These are phyloP conservation scores for Papilio dardanus DNA, from an alignment of 1,140 invertebrate species.

Conservation along the genomic window DNA sequence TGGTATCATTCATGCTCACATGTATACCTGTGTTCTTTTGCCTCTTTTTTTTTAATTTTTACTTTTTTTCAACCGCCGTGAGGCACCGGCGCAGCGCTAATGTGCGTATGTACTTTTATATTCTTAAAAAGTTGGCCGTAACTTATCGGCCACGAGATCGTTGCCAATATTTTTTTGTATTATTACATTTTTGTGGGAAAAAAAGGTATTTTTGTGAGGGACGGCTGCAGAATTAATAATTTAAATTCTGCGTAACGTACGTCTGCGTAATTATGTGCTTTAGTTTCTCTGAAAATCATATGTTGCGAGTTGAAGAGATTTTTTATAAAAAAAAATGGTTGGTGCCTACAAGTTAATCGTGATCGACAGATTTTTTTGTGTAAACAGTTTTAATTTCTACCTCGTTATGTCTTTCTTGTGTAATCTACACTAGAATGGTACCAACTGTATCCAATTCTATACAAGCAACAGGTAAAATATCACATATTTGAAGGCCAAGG, in stretches of 20 bases:
- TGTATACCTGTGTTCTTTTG: conserved; percentile 54
- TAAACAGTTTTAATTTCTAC: conserved; percentile 9
- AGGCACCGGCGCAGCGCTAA: conserved; percentile 37
- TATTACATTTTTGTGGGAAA: conserved; percentile 31
- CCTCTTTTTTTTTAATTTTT: conserved; percentile 45
- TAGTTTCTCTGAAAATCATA: conserved; percentile 38
- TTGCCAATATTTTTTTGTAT: conserved; percentile 40
- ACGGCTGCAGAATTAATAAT: conserved; percentile 37
- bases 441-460: background rate
- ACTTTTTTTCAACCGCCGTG: conserved; percentile 35
- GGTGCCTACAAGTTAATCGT: background rate
- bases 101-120: conserved; percentile 44
- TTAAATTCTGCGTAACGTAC: conserved; percentile 39
- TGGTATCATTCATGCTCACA: conserved; percentile 59
- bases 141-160: conserved; percentile 46
- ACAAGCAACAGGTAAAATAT: background rate
- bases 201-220: conserved; percentile 29
- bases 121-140: conserved; percentile 39
- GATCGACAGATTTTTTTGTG: conserved; percentile 23
- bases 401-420: background rate
- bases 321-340: background rate
- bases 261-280: conserved; percentile 41
- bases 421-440: background rate
- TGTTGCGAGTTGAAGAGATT: conserved; percentile 22
- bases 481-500: background rate